Percentiles rank a stretch among this genome's conserved stretches.
Evolutionary conservation across 2,113 vertebrate genomes (phyloP).

Genomic region (Gasterosteus nipponicus): DNA sequence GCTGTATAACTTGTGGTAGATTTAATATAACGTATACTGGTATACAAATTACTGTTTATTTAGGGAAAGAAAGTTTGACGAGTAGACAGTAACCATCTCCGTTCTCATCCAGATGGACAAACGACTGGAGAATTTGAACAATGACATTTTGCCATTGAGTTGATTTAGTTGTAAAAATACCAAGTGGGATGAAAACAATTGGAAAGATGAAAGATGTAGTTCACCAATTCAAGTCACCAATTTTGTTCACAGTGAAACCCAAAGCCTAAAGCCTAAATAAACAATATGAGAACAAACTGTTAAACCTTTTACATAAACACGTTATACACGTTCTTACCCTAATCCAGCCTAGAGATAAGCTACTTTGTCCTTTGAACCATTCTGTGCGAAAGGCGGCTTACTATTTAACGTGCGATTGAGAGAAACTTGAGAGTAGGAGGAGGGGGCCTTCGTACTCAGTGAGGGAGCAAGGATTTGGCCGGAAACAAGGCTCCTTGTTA

Average conservation of each 20-base stretch:
- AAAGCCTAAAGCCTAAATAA: neutral
- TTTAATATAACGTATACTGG: neutral
- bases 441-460: conserved; percentile 28
- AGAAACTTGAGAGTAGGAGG: conserved; percentile 27
- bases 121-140: neutral
- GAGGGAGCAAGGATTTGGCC: conserved; percentile 35
- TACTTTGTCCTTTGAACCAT: conserved; percentile 21
- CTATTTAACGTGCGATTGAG: conserved; percentile 22
- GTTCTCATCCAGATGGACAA: neutral
- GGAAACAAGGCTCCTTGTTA: conserved; percentile 60
- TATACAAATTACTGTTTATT: neutral
- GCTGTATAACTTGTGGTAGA: neutral
- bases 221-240: neutral
- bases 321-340: neutral
- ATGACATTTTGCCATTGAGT: neutral
- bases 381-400: conserved; percentile 36
- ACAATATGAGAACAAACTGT: neutral
- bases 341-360: conserved; percentile 3
- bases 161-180: neutral
- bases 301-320: neutral
- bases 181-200: neutral
- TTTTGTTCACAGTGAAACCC: neutral
- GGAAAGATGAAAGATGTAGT: neutral
- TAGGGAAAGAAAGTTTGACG: neutral
- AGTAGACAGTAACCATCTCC: neutral